A percentile compares a stretch with the other conserved stretches of the same genome.
Evolutionary conservation across 2,888 invertebrate genomes (phyloP).

Genomic region (Pachycephus smyrnensis): DNA sequence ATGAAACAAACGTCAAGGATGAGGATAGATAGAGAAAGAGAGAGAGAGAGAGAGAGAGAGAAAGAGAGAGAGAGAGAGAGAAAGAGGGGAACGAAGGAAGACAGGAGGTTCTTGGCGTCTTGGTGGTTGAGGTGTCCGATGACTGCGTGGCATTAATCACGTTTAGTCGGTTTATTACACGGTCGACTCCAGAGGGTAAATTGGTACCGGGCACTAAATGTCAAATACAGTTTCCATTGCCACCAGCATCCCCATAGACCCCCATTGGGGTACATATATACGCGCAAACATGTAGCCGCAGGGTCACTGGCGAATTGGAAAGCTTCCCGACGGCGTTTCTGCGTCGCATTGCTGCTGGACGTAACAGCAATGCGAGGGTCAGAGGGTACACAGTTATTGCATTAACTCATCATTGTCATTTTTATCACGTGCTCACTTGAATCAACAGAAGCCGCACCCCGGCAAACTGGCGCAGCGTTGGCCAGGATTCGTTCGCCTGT

Average conservation of each 20-base stretch:
- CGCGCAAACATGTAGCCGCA: slow-evolving; percentile 19
- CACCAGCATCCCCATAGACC: slow-evolving; percentile 7
- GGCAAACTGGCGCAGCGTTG: too few species aligned
- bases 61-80: too few species aligned
- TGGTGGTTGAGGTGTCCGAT: neutral
- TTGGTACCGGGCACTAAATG: slow-evolving; percentile 58
- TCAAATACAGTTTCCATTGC: slow-evolving; percentile 51
- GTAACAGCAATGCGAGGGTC: slow-evolving; percentile 38
- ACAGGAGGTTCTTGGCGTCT: too few species aligned
- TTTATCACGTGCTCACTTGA: slow-evolving; percentile 64
- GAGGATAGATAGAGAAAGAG: too few species aligned
- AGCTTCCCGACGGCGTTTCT: slow-evolving; percentile 36
- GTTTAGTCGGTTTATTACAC: slow-evolving; percentile 60
- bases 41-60: too few species aligned
- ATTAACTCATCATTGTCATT: slow-evolving; percentile 67
- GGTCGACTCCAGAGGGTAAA: slow-evolving; percentile 44
- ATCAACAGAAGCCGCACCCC: slow-evolving; percentile 46
- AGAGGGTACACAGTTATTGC: slow-evolving; percentile 63
- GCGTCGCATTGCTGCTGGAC: slow-evolving; percentile 10
- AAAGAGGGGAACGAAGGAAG: too few species aligned
- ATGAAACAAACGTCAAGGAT: too few species aligned
- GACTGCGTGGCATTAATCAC: slow-evolving; percentile 52
- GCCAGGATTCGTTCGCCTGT: slow-evolving; percentile 39
- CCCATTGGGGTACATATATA: neutral
- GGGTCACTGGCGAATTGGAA: slow-evolving; percentile 43